Evolutionary conservation across 2,888 invertebrate genomes (phyloP), one percentile per base, ranked within the genome.

Genomic region (Sarcophaga rosellei): DNA sequence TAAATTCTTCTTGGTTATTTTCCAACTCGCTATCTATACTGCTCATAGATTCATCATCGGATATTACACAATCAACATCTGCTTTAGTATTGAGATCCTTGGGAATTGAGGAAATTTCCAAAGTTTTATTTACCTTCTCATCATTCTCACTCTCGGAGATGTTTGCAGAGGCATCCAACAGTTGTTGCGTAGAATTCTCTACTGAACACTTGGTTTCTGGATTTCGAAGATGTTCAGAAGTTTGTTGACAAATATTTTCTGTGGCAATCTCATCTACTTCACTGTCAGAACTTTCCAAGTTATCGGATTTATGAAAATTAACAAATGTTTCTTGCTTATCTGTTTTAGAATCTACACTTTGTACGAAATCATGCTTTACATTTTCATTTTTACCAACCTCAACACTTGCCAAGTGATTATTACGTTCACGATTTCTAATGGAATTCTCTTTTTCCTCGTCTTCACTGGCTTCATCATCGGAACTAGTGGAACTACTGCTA

Each of bases 1-100:
- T 17, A 53, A 17, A 17, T 17, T 53, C 3, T 61, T 21, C 21
- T 2, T 20, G 6, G 4, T 15, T 63, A 17, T 11, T 68, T n/a
- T 3, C 53, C 3, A 3, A 5, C 3, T 63, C 4, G 1, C 17
- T 53, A 20, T 57, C 17, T 6, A 11, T 17, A 11, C 0, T 17
- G 45, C 72, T 12, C 4, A 65, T 6, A 35, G 76, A 77, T 61
- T 73, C 61, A 0, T 66, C 66, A 66, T 77, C 72, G 15, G 82
- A 72, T 6, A 44, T 77, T 5, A 53, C 23, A 65, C 66, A 62
- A 4, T 12, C 53, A 15, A 15, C 53, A 15, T 3, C 17, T 53
- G 1, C 2, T 2, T 17, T 15, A 15, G 53, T 15, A 53, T 53
- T 53, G 4, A 5, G 1, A 53, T 12, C 17, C 17, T 17, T 53